Conservation (phyloP, 2,797 vertebrate genomes). For the Coluber constrictor region DNA sequence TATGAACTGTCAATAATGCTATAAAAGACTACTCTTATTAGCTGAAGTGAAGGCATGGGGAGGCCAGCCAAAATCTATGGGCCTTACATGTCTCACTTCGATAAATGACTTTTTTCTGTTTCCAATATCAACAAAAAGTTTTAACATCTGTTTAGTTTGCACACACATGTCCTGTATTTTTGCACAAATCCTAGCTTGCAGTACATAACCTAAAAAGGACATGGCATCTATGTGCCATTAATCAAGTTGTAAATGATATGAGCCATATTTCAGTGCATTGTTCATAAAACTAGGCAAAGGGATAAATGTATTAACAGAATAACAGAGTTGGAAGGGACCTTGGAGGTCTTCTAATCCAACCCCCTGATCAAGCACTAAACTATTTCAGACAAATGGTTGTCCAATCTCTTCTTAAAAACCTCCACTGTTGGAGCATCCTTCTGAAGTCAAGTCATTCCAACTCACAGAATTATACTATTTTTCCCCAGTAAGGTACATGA, state of each 20-base stretch:
- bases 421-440: too few species aligned
- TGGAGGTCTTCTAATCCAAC: neutral
- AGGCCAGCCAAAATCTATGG: slow-evolving; percentile 56
- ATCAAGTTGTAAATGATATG: slow-evolving; percentile 64
- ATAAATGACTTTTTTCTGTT: slow-evolving; percentile 60
- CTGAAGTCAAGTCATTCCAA: neutral
- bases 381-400: neutral
- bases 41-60: slow-evolving; percentile 47
- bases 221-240: slow-evolving; percentile 58
- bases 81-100: slow-evolving; percentile 48
- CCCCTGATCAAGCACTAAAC: neutral
- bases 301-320: slow-evolving; percentile 51
- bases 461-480: slow-evolving; percentile 55
- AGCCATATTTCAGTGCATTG: slow-evolving; percentile 61
- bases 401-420: neutral
- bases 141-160: slow-evolving; percentile 67
- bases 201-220: slow-evolving; percentile 41
- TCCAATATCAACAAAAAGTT: slow-evolving; percentile 61
- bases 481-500: slow-evolving; percentile 65
- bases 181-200: slow-evolving; percentile 58
- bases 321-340: neutral
- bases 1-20: slow-evolving; percentile 44
- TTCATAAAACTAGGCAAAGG: slow-evolving; percentile 64
- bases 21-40: slow-evolving; percentile 60
- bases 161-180: slow-evolving; percentile 59